Evolutionary conservation across 2,797 vertebrate species (phyloP).

Genomic region (Anguilla anguilla): DNA sequence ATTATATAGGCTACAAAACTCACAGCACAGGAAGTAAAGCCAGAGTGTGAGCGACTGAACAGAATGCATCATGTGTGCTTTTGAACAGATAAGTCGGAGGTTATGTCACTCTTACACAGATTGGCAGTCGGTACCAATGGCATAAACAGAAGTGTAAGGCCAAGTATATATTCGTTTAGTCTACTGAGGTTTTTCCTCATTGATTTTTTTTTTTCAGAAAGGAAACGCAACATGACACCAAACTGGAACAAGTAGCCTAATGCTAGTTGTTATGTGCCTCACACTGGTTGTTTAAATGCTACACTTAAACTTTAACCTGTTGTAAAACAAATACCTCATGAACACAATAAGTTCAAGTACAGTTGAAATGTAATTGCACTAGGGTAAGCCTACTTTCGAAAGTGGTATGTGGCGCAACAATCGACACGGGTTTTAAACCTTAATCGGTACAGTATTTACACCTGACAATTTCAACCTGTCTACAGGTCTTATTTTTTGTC

Average conservation of each 20-base stretch:
- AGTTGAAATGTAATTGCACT: constrained; percentile 63
- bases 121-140: not conserved
- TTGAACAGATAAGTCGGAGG: not conserved
- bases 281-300: constrained; percentile 2
- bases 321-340: constrained; percentile 42
- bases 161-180: not conserved
- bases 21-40: not conserved
- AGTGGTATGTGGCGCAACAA: constrained; percentile 54
- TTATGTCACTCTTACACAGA: not conserved
- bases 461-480: constrained; percentile 55
- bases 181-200: not conserved
- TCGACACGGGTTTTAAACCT: constrained; percentile 55
- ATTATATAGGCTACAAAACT: not conserved
- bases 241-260: not conserved
- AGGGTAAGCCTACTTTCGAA: constrained; percentile 65
- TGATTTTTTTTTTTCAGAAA: not conserved
- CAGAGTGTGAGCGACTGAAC: not conserved
- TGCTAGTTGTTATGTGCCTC: constrained; percentile 1
- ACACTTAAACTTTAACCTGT: constrained; percentile 6
- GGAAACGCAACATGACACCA: not conserved
- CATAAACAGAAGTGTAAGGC: not conserved
- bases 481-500: constrained; percentile 58
- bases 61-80: not conserved
- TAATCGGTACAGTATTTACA: constrained; percentile 50
- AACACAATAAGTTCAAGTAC: constrained; percentile 32